phyloP scores from a whole-genome alignment of 2,888 invertebrate genomes.

The Drosophila borborema region DNA sequence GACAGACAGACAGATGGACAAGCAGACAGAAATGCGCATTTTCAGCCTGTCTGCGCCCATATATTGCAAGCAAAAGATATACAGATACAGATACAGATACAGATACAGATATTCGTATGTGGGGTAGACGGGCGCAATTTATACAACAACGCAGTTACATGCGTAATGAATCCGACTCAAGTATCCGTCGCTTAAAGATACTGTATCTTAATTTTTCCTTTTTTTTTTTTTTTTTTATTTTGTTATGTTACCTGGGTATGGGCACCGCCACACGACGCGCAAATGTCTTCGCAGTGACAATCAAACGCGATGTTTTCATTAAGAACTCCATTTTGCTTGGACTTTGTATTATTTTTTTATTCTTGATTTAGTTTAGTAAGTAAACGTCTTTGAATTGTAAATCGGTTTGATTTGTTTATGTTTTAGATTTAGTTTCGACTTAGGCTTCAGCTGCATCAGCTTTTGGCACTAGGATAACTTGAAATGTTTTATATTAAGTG shows the following conservation, averaged over 20 bases:
- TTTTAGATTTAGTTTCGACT: conserved; percentile 13
- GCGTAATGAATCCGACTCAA: conserved; percentile 58
- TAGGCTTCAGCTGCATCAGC: conserved; percentile 27
- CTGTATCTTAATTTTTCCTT: conserved; percentile 43
- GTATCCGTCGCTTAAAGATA: conserved; percentile 45
- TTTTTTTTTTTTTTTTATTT: conserved; percentile 61
- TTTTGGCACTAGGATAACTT: conserved; percentile 55
- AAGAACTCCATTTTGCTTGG: conserved; percentile 83
- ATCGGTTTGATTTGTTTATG: conserved; percentile 19
- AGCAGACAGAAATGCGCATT: conserved; percentile 51
- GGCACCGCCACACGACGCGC: conserved; percentile 84
- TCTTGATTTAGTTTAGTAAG: neutral
- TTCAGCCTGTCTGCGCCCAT: conserved; percentile 40
- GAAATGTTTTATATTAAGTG: conserved; percentile 77
- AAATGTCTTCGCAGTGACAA: conserved; percentile 84
- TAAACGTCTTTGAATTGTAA: conserved; percentile 15
- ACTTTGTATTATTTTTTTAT: conserved; percentile 2
- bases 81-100: conserved; percentile 1
- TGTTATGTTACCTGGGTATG: conserved; percentile 84
- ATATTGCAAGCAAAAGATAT: conserved; percentile 37
- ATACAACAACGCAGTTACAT: conserved; percentile 73
- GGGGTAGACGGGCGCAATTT: conserved; percentile 38
- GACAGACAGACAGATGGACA: conserved; percentile 34
- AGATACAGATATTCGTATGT: conserved; percentile 27
- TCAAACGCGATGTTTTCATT: conserved; percentile 84